phyloP scores from a whole-genome alignment of 2,797 vertebrate genomes.

The Anguilla obscura region DNA sequence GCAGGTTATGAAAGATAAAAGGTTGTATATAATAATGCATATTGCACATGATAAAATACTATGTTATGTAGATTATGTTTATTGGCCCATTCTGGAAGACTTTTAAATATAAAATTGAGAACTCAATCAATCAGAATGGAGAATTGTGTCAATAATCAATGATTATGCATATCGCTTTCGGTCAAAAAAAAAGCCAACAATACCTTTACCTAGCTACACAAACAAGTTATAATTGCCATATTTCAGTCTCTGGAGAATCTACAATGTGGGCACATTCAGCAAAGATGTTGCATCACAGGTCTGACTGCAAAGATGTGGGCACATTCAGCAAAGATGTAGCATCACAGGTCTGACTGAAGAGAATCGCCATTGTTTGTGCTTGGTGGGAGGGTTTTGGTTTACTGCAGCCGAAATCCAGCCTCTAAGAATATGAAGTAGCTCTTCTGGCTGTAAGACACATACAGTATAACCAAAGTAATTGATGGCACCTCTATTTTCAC shows the following conservation, averaged over 20 bases:
- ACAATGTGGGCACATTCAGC: conserved; percentile 29
- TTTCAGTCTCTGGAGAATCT: conserved; percentile 40
- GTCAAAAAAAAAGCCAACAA: background rate
- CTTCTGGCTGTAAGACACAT: background rate
- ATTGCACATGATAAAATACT: too few species aligned
- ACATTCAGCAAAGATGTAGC: conserved; percentile 10
- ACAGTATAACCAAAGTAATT: background rate
- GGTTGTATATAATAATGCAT: too few species aligned
- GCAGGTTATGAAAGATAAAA: too few species aligned
- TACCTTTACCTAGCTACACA: conserved; percentile 24
- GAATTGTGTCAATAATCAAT: background rate
- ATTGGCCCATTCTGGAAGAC: too few species aligned
- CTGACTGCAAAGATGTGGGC: conserved; percentile 36
- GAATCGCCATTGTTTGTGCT: background rate
- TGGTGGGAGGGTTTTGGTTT: background rate
- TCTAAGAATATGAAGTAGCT: conserved; percentile 24
- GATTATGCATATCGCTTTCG: background rate
- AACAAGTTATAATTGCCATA: conserved; percentile 53
- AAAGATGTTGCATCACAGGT: conserved; percentile 52
- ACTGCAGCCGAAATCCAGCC: conserved; percentile 24
- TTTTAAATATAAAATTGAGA: too few species aligned
- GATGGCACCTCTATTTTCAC: background rate
- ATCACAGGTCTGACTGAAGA: conserved; percentile 56
- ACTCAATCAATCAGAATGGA: background rate
- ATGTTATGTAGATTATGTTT: too few species aligned